Percentiles rank a stretch among this genome's conserved stretches.
Evolutionary conservation across 2,888 invertebrate genomes (phyloP).

Genomic region (Gibbula magus): DNA sequence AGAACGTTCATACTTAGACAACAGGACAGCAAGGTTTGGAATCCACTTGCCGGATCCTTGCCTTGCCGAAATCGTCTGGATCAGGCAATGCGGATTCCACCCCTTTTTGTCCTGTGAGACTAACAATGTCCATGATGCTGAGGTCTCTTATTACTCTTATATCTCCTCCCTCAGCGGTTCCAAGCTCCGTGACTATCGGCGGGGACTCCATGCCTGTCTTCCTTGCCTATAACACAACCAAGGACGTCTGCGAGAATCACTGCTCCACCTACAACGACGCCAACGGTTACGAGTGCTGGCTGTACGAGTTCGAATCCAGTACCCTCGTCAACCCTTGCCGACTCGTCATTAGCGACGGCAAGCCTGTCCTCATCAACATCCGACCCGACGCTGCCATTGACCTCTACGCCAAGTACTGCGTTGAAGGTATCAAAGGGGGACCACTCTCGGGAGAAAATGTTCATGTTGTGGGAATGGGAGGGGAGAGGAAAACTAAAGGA

Average conservation of each 20-base stretch:
- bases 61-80: too few relatives aligned
- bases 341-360: constrained; percentile 6
- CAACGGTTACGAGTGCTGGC: not conserved
- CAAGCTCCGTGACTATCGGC: not conserved
- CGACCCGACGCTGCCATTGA: not conserved
- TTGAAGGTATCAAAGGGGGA: not conserved
- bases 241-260: not conserved
- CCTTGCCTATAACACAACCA: not conserved
- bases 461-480: too few relatives aligned
- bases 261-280: not conserved
- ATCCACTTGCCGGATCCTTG: too few relatives aligned
- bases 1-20: too few relatives aligned
- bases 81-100: too few relatives aligned
- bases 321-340: not conserved
- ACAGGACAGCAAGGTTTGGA: too few relatives aligned
- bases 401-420: constrained; percentile 23
- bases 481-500: not conserved
- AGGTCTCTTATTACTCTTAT: too few relatives aligned
- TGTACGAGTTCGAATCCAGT: not conserved
- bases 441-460: too few relatives aligned
- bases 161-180: not conserved
- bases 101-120: too few relatives aligned
- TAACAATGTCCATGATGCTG: too few relatives aligned
- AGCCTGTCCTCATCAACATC: constrained; percentile 20
- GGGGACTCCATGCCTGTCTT: not conserved